phyloP scores from a whole-genome alignment of 2,113 vertebrate genomes.

The Dascyllus trimaculatus region DNA sequence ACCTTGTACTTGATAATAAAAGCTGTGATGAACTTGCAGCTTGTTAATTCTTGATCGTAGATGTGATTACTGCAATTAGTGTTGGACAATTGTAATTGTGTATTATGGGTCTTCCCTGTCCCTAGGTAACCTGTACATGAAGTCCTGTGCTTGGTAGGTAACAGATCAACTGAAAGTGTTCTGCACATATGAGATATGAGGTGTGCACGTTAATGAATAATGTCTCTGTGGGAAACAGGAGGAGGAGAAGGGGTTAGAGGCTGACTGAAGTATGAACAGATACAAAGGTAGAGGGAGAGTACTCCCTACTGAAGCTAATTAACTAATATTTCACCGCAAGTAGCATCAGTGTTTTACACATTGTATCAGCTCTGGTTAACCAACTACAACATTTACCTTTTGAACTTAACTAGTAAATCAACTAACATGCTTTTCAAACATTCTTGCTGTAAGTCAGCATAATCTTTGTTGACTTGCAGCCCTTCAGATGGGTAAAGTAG shows the following conservation, averaged over 20 bases:
- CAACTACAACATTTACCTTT: not conserved
- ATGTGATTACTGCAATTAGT: conserved; percentile 10
- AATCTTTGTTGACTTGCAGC: no score
- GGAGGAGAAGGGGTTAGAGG: not conserved
- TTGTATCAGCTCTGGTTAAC: no score
- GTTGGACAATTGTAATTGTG: conserved; percentile 24
- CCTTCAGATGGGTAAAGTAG: not conserved
- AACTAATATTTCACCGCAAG: not conserved
- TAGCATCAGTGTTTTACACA: not conserved
- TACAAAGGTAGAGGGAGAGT: not conserved
- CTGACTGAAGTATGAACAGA: not conserved
- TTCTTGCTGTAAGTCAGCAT: no score
- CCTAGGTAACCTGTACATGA: conserved; percentile 16
- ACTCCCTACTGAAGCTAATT: conserved; percentile 6
- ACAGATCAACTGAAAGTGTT: conserved; percentile 3
- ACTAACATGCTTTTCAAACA: not conserved
- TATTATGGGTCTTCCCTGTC: not conserved
- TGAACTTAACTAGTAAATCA: not conserved
- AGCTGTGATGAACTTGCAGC: not conserved
- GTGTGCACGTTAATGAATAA: conserved; percentile 20
- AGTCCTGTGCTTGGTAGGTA: not conserved
- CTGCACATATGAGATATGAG: not conserved
- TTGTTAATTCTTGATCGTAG: not conserved
- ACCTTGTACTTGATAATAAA: not conserved
- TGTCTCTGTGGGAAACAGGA: not conserved